These are phyloP conservation scores for Thunnus maccoyii DNA, from an alignment of 2,113 vertebrate species.

Conservation along the genomic window DNA sequence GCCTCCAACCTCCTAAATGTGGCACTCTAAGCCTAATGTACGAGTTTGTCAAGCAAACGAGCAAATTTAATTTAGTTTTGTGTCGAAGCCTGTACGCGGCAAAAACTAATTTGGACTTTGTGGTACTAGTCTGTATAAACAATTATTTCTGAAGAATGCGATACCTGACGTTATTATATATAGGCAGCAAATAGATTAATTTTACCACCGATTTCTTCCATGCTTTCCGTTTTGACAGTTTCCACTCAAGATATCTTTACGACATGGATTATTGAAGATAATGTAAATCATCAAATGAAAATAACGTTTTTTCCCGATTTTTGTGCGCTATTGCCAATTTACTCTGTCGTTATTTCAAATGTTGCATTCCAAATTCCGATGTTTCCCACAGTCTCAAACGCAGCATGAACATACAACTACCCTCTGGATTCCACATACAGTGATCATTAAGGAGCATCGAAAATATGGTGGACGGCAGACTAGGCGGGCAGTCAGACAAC, in stretches of 20 bases:
- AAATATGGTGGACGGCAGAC: constrained; percentile 22
- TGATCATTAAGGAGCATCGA: background rate
- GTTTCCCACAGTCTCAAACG: background rate
- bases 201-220: background rate
- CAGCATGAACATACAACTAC: background rate
- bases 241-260: no score
- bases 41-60: no score
- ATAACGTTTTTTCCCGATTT: background rate
- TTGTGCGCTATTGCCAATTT: accelerated
- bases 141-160: background rate
- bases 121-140: background rate
- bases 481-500: no score
- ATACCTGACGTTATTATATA: background rate
- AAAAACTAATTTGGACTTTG: no score
- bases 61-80: no score
- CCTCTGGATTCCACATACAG: background rate
- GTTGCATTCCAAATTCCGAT: background rate
- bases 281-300: no score
- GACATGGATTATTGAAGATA: no score
- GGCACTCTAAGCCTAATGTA: accelerated
- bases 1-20: background rate
- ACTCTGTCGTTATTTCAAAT: background rate
- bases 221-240: no score
- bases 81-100: accelerated
- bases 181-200: background rate